Conservation (phyloP, 2,888 invertebrate species). For the Brachyopa scutellaris region DNA sequence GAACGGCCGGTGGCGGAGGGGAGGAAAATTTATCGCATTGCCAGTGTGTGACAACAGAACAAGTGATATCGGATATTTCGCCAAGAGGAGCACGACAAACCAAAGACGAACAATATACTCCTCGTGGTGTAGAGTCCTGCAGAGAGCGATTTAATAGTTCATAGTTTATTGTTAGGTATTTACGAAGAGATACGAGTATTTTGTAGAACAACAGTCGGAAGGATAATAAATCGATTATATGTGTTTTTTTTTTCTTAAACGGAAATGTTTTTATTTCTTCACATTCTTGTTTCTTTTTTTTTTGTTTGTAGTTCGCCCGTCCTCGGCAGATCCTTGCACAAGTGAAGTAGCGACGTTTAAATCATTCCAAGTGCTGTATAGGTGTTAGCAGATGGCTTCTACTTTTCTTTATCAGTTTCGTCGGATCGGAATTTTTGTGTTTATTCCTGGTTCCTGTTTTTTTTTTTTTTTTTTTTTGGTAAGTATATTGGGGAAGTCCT, state of each 20-base stretch:
- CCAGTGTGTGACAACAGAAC: constrained; percentile 70
- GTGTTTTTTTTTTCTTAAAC: constrained; percentile 36
- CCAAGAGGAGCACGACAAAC: constrained; percentile 42
- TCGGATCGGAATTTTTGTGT: constrained; percentile 58
- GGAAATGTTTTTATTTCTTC: constrained; percentile 34
- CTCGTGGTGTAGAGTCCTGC: constrained; percentile 46
- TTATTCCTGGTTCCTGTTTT: constrained; percentile 28
- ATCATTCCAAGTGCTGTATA: constrained; percentile 69
- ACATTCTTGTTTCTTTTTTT: constrained; percentile 7
- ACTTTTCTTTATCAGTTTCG: constrained; percentile 54
- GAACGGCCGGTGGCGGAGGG: neutral
- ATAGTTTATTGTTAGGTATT: constrained; percentile 67
- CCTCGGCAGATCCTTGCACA: constrained; percentile 12
- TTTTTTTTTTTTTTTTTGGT: neutral
- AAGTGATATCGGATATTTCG: constrained; percentile 65
- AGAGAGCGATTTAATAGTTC: constrained; percentile 65
- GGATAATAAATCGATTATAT: constrained; percentile 69
- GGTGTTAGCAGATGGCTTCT: constrained; percentile 71
- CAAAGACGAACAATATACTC: constrained; percentile 9
- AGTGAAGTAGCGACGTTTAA: constrained; percentile 51
- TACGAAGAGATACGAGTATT: constrained; percentile 57
- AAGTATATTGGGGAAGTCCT: constrained; percentile 36
- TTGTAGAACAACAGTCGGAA: constrained; percentile 65
- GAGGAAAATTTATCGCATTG: constrained; percentile 58
- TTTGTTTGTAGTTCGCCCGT: neutral